Conservation (phyloP, 2,888 invertebrate genomes). For the Lycia hirtaria region DNA sequence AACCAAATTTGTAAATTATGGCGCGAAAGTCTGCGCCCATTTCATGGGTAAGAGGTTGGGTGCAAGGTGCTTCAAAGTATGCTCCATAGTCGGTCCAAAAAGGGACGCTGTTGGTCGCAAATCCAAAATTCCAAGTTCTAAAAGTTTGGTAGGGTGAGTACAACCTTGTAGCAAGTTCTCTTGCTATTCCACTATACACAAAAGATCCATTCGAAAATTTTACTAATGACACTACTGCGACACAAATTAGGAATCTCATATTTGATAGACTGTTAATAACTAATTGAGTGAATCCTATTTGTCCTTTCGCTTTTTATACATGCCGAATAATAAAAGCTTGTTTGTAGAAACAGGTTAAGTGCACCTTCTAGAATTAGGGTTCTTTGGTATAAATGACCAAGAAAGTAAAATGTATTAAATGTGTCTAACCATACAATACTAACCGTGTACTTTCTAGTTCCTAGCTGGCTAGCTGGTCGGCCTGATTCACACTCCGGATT, state of each 20-base stretch:
- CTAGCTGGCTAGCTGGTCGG: too few species aligned
- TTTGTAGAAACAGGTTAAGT: not conserved
- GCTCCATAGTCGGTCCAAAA: slow-evolving; percentile 1
- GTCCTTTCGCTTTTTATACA: not conserved
- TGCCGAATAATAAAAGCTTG: not conserved
- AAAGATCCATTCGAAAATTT: not conserved
- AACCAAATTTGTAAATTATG: slow-evolving; percentile 4
- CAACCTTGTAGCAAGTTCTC: not conserved
- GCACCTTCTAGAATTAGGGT: too few species aligned
- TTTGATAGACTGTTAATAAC: not conserved
- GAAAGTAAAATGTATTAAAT: too few species aligned
- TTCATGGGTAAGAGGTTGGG: slow-evolving; percentile 12
- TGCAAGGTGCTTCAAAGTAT: slow-evolving; percentile 18
- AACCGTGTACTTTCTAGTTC: too few species aligned
- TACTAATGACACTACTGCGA: not conserved
- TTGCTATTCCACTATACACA: not conserved
- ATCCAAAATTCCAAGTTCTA: not conserved
- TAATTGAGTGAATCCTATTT: too few species aligned
- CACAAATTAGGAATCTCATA: not conserved
- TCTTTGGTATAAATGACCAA: too few species aligned
- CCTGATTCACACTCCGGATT: too few species aligned
- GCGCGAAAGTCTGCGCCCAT: slow-evolving; percentile 6
- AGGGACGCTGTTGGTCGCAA: not conserved
- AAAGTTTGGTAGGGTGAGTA: not conserved
- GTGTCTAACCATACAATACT: too few species aligned